phyloP scores from a whole-genome alignment of 2,888 invertebrate species.

The Trilocha varians region DNA sequence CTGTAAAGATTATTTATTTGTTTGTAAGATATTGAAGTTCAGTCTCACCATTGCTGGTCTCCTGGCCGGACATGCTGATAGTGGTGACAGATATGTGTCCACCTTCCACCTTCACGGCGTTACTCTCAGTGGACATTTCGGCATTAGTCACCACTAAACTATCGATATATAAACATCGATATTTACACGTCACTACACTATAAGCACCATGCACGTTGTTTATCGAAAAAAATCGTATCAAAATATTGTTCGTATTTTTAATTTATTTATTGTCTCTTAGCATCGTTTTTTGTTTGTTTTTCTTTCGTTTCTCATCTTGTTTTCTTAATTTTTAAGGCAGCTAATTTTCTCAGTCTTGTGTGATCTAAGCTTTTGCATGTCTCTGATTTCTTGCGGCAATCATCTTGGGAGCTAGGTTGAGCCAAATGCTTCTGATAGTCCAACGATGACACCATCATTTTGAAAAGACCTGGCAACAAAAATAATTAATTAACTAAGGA shows the following conservation, averaged over 20 bases:
- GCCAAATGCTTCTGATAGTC: slow-evolving; percentile 12
- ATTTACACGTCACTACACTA: slow-evolving; percentile 47
- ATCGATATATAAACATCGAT: slow-evolving; percentile 37
- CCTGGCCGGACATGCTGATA: slow-evolving; percentile 79
- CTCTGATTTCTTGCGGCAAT: slow-evolving; percentile 18
- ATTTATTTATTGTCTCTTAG: slow-evolving; percentile 18
- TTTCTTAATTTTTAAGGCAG: slow-evolving; percentile 54
- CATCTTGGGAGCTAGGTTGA: slow-evolving; percentile 5
- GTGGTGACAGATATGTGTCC: slow-evolving; percentile 85
- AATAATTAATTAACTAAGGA: slow-evolving; percentile 8
- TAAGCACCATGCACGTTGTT: slow-evolving; percentile 39
- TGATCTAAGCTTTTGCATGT: slow-evolving; percentile 27
- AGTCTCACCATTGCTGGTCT: slow-evolving; percentile 70
- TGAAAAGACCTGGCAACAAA: slow-evolving; percentile 49
- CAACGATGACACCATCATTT: slow-evolving; percentile 47
- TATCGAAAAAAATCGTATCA: slow-evolving; percentile 37
- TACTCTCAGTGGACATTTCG: slow-evolving; percentile 60
- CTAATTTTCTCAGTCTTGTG: slow-evolving; percentile 48
- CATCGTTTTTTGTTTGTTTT: slow-evolving; percentile 29
- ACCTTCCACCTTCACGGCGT: slow-evolving; percentile 64
- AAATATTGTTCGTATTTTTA: slow-evolving; percentile 33
- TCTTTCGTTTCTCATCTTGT: slow-evolving; percentile 42
- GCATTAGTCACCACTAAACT: slow-evolving; percentile 37
- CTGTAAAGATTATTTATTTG: not conserved
- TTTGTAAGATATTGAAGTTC: not conserved